Base-by-base conservation (phyloP, 2,888 invertebrate species). In the Diabrotica balteata region DNA sequence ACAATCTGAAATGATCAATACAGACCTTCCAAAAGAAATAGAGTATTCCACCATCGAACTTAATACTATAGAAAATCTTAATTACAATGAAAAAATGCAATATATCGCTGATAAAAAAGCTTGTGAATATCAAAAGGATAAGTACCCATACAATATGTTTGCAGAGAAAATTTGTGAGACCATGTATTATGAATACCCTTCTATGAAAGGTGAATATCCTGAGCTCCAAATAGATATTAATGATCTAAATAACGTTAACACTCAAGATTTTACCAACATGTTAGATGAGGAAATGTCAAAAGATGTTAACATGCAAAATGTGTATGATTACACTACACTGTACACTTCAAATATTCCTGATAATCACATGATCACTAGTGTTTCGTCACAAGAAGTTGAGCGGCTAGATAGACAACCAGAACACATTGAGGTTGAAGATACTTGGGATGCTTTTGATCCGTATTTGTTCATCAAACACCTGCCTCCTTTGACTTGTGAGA, bases 401-500 rank as follows among this genome's bases (percentile, higher is more conserved):
- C 75, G 83, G 22, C 69, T 83, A 49, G 83, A 83, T 72, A 76
- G 78, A 57, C 80, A 82, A 67, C 83, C 82, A 0, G 83, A 83
- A 64, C 84, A 84, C 68, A 82, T 82, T 11, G 83, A 84, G 73
- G 83, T 83, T 22, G 84, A 84, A 68, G 90, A 90, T 69, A 89
- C 90, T 68, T 91, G 90, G 86, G 94, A 95, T 74, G 89, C 93
- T 0, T 95, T 95, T 79, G 95, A 96, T 83, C 95, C 95, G 0
- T 94, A 95, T 77, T 86, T 93, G 67, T 96, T 97, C 83, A 96
- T 97, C 72, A 95, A 96, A 82, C 95, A 94, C 85, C 88, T 97
- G 76, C 94, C 94, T 45, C 94, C 94, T 8, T 83, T 93, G 44
- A 92, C 93, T 0, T 88, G 90, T 55, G 93, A 93, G 74, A 91